A percentile compares a stretch with the other conserved stretches of the same genome.
Evolutionary conservation across 1,140 invertebrate species (phyloP).

Genomic region (Drosophila virilis): DNA sequence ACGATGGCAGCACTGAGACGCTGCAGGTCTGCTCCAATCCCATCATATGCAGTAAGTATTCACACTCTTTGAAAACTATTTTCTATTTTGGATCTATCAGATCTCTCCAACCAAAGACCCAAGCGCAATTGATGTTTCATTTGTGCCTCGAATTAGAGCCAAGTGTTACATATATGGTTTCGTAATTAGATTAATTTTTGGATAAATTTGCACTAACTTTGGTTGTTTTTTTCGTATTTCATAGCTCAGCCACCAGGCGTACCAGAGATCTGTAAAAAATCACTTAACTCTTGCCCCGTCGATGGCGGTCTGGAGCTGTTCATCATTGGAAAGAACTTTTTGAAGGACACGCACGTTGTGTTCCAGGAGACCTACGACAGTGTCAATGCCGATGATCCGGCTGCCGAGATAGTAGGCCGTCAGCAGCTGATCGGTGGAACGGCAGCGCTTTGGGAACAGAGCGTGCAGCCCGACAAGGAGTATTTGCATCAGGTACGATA

Average conservation of each 20-base stretch:
- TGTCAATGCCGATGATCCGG: slow-evolving; percentile 62
- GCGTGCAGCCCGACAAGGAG: slow-evolving; percentile 92
- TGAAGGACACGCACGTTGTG: slow-evolving; percentile 95
- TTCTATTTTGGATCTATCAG: too few species aligned
- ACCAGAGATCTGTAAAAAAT: slow-evolving; percentile 98
- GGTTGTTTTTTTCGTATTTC: background rate
- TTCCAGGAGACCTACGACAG: slow-evolving; percentile 89
- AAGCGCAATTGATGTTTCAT: too few species aligned
- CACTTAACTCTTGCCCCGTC: slow-evolving; percentile 90
- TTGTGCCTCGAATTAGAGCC: too few species aligned
- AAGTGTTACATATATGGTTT: background rate
- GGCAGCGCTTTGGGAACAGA: slow-evolving; percentile 89
- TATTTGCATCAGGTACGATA: slow-evolving; percentile 90
- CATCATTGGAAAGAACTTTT: slow-evolving; percentile 98
- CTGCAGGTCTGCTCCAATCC: slow-evolving; percentile 97
- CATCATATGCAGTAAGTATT: slow-evolving; percentile 97
- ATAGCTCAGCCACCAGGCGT: slow-evolving; percentile 97
- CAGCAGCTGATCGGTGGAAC: slow-evolving; percentile 72
- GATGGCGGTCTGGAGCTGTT: slow-evolving; percentile 95
- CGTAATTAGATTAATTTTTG: too few species aligned
- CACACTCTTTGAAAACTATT: too few species aligned
- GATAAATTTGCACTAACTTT: background rate
- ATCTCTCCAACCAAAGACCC: too few species aligned
- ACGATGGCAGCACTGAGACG: slow-evolving; percentile 91
- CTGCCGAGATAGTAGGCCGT: slow-evolving; percentile 71